Base-by-base conservation (phyloP, 2,113 vertebrate species). In the Brachyhypopomus gauderio region DNA sequence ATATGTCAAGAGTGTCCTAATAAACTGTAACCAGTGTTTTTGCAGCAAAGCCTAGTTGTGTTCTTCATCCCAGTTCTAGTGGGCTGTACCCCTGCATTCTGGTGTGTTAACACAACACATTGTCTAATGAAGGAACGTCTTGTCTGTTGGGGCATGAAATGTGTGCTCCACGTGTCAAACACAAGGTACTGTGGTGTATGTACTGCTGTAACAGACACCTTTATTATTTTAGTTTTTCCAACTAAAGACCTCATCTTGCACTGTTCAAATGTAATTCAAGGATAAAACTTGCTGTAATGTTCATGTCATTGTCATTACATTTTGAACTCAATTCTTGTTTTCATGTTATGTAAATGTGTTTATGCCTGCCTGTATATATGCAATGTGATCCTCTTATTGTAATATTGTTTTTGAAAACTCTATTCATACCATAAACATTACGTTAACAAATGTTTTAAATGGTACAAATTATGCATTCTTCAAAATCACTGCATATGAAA, bases 391-490 rank as follows among this genome's bases (percentile, higher is more conserved):
- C 17, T 75, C 16, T 2, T 30, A 30, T 8, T 20, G 69, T 63
- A 20, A 48, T 73, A 17, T 12, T 58, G 4, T 56, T 66, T 55
- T 62, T 58, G 23, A 55, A 72, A 76, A 62, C n/a, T 45, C 73
- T 56, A 30, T 38, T 75, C 56, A 64, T 72, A 66, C 48, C 58
- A 80, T 72, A 58, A 30, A 30, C n/a, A 52, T 3, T 59, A 38
- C 38, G 38, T 41, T 58, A 27, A 72, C 48, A 27, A 70, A 71
- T 56, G 20, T 74, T 56, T 74, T 34, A 22, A 30, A 41, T 75
- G 45, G 71, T 80, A 64, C 60, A 67, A 67, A 74, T 30, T 48
- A 75, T 62, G 63, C 59, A 71, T 75, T 83, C 7, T 80, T 74
- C 56, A 16, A 20, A 56, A 70, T 79, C 36, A 71, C 60, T 70